Percentiles rank a stretch among this genome's conserved stretches.
phyloP scores from a whole-genome alignment of 2,113 vertebrate genomes.

The Stigmatopora nigra region DNA sequence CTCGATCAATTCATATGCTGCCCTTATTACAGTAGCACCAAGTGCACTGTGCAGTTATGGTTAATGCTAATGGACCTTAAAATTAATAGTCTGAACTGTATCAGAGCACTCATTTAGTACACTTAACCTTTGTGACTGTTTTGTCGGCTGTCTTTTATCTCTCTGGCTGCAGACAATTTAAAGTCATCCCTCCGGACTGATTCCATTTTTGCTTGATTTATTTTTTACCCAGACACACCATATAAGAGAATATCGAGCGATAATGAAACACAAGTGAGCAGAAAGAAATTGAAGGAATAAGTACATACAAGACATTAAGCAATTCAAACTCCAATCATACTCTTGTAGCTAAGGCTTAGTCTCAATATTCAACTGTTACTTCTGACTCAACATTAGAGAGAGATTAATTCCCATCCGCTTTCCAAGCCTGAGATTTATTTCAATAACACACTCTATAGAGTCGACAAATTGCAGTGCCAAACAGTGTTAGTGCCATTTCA shows the following conservation, averaged over 20 bases:
- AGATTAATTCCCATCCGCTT: conserved; percentile 67
- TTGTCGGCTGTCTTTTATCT: conserved; percentile 30
- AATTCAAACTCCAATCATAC: conserved; percentile 31
- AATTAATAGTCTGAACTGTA: conserved; percentile 54
- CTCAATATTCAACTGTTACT: conserved; percentile 44
- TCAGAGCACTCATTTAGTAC: conserved; percentile 46
- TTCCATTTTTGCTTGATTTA: background rate
- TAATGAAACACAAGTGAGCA: background rate
- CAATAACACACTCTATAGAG: conserved; percentile 64
- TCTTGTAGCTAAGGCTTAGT: conserved; percentile 43
- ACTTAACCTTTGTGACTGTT: conserved; percentile 48
- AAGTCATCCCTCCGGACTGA: conserved; percentile 35
- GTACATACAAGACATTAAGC: conserved; percentile 24
- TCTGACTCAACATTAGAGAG: conserved; percentile 59
- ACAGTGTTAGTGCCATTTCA: conserved; percentile 67
- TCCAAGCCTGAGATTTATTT: conserved; percentile 69
- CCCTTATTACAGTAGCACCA: conserved; percentile 6
- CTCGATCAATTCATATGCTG: background rate
- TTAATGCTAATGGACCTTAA: conserved; percentile 16
- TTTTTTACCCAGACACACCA: conserved; percentile 24
- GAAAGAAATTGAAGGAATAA: conserved; percentile 3
- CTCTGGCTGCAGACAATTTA: conserved; percentile 20
- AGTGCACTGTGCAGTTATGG: conserved; percentile 8
- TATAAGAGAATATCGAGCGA: conserved; percentile 3
- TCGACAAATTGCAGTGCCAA: conserved; percentile 62